A percentile compares a stretch with the other conserved stretches of the same genome.
These are phyloP conservation scores for Taurulus bubalis DNA, from an alignment of 2,113 vertebrate genomes.

Conservation along the genomic window DNA sequence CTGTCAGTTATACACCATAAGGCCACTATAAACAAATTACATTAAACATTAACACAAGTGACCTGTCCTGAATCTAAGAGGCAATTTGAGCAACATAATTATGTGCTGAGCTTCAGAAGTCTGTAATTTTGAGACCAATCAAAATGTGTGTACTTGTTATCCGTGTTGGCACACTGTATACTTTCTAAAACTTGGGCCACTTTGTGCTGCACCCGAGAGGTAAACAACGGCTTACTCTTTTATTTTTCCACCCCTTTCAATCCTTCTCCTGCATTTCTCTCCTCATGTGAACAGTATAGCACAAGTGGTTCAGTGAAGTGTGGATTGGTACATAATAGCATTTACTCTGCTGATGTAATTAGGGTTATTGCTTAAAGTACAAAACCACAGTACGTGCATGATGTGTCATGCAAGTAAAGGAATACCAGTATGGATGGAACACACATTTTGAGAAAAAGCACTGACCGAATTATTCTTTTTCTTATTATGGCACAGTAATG, in stretches of 20 bases:
- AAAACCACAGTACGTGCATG: background rate
- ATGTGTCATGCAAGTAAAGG: background rate
- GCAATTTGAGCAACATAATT: background rate
- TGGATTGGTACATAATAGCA: background rate
- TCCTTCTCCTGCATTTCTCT: background rate
- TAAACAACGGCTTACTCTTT: background rate
- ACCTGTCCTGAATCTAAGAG: background rate
- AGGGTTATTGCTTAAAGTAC: background rate
- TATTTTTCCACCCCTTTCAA: background rate
- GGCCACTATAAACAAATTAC: background rate
- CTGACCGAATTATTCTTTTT: background rate
- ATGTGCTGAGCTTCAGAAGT: background rate
- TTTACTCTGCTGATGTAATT: slow-evolving; percentile 6
- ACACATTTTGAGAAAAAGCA: background rate
- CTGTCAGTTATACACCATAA: background rate
- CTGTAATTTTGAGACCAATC: background rate
- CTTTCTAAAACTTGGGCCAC: background rate
- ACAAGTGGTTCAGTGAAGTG: slow-evolving; percentile 7
- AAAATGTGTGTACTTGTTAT: background rate
- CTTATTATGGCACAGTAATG: background rate
- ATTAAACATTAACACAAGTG: background rate
- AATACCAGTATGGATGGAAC: background rate
- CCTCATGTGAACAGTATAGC: background rate
- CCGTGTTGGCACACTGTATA: background rate
- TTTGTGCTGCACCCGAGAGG: slow-evolving; percentile 6